phyloP scores from a whole-genome alignment of 2,888 invertebrate species.

The Drosophila austrosaltans region DNA sequence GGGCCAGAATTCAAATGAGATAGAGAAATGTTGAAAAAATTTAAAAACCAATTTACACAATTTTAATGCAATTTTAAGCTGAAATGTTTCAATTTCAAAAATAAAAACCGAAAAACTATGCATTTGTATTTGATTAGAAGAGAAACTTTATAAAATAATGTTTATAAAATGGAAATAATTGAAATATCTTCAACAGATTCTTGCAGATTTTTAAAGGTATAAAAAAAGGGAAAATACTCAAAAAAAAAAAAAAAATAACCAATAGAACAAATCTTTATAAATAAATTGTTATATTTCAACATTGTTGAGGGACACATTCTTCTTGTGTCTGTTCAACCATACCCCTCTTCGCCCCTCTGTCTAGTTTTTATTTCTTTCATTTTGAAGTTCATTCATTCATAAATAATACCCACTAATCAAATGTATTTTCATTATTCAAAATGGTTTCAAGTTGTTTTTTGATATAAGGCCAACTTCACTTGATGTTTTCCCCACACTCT shows the following conservation, averaged over 20 bases:
- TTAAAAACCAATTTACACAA: conserved; percentile 2
- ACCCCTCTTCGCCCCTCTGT: too few relatives aligned
- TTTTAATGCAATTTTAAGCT: background rate
- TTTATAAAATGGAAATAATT: too few relatives aligned
- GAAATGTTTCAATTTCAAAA: background rate
- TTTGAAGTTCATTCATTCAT: conserved; percentile 11
- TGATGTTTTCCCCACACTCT: background rate
- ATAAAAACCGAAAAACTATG: background rate
- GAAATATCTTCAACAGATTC: too few relatives aligned
- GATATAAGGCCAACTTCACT: background rate
- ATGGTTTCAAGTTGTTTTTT: conserved; percentile 12
- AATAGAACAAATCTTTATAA: too few relatives aligned
- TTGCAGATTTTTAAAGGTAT: too few relatives aligned
- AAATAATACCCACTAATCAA: conserved; percentile 11
- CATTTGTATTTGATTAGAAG: background rate
- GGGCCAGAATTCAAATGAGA: conserved; percentile 34
- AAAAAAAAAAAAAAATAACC: too few relatives aligned
- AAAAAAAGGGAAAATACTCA: too few relatives aligned
- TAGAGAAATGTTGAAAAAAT: background rate
- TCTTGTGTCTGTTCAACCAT: too few relatives aligned
- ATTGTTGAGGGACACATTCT: background rate
- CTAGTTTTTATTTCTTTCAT: background rate
- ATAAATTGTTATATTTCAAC: background rate
- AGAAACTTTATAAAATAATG: background rate
- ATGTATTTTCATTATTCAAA: conserved; percentile 11